These are phyloP conservation scores for Acrobeloides nanus DNA, from an alignment of 2,888 invertebrate genomes.

Conservation along the genomic window DNA sequence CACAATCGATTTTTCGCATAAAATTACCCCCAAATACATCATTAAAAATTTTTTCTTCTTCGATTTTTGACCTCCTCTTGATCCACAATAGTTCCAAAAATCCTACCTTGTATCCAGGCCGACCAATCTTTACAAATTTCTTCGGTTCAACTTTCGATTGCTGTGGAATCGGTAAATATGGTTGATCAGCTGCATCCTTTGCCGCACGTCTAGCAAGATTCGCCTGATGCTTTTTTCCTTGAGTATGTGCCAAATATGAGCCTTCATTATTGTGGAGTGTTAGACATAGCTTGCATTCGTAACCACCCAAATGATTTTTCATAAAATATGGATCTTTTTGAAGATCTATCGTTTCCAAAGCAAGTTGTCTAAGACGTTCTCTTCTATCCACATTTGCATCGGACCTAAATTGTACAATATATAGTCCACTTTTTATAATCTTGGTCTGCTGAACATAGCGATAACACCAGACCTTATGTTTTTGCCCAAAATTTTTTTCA, in stretches of 20 bases:
- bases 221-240: constrained; percentile 99
- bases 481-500: no score
- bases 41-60: no score
- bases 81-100: constrained; percentile 1
- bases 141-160: constrained; percentile 86
- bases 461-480: no score
- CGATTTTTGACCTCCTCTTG: no score
- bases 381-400: constrained; percentile 93
- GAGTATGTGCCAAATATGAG: constrained; percentile 95
- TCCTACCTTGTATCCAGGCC: constrained; percentile 77
- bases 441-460: no score
- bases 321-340: constrained; percentile 99
- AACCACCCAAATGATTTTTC: constrained; percentile 96
- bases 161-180: constrained; percentile 62
- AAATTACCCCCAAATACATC: no score
- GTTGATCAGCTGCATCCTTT: constrained; percentile 83
- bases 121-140: constrained; percentile 97
- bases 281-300: constrained; percentile 95
- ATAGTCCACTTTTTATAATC: no score
- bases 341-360: constrained; percentile 93
- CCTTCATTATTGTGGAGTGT: constrained; percentile 97
- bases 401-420: no score
- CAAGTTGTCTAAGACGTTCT: constrained; percentile 86
- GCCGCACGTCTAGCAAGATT: constrained; percentile 94
- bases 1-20: no score